Evolutionary conservation across 2,113 vertebrate genomes (phyloP), one percentile per base, ranked within the genome.

Genomic region (Clinocottus analis): DNA sequence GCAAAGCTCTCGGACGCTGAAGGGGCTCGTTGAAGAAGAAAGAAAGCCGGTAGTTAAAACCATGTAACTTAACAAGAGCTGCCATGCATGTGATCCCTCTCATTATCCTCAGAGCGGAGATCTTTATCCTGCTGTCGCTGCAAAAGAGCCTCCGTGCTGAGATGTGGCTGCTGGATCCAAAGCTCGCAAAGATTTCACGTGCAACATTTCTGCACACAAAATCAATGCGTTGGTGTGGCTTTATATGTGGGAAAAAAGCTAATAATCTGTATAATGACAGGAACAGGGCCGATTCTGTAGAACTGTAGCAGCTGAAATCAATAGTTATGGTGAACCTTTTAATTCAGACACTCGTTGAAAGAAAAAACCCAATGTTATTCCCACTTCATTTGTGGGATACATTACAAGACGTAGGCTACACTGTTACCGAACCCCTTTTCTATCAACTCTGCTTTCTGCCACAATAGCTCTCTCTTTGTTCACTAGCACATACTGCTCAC

Each of bases 1-100:
- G 6, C 23, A 12, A 21, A 14, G 63, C 56, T 73, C 63, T 47
- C 67, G 77, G 77, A 58, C 64, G 60, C 8, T 80, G 84, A 85
- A 86, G 83, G 85, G 77, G 80, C 63, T 88, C 17, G 55, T 58
- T 77, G 67, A 82, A 89, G 89, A 90, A 55, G n/a, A 25, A 53
- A 43, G 41, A 14, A 14, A 87, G 78, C 56, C 43, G 0, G 66
- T 41, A 67, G 87, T 91, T 86, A 91, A 80, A 88, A 77, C 78
- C 80, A 60, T 84, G 84, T 87, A 88, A 88, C 71, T 86, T 87
- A 82, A 66, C 72, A 66, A 91, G 85, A 45, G 82, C 83, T 84
- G 78, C 86, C 87, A 82, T 78, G 89, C 87, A 88, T 90, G 90
- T 86, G 86, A 91, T 87, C 79, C 82, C 66, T 87, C 82, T 90